Evolutionary conservation across 2,888 invertebrate genomes (phyloP).

Genomic region (Colletes collaris): DNA sequence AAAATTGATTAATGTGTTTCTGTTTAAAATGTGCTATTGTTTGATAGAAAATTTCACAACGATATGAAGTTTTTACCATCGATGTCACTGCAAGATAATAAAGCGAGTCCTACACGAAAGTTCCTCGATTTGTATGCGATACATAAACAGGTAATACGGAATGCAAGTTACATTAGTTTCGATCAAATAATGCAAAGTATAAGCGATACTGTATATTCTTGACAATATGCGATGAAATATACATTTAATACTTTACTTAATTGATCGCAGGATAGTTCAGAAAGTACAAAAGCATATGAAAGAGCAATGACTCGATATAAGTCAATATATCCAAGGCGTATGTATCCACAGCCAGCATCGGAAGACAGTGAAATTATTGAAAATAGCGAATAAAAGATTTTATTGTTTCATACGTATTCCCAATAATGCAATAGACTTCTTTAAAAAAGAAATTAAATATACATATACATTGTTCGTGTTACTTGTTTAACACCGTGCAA

Average conservation of each 20-base stretch:
- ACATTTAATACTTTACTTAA: conserved; percentile 1
- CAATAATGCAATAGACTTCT: neutral
- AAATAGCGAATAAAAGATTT: neutral
- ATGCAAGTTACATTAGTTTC: neutral
- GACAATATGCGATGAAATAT: neutral
- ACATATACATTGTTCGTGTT: neutral
- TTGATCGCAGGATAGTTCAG: conserved; percentile 60
- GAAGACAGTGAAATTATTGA: neutral
- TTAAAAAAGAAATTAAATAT: conserved; percentile 13
- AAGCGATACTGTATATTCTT: neutral
- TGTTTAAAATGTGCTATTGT: neutral
- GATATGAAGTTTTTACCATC: neutral
- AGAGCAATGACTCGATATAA: conserved; percentile 61
- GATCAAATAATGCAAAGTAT: too few species aligned
- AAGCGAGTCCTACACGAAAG: conserved; percentile 72
- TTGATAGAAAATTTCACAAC: conserved; percentile 37
- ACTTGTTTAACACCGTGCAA: neutral
- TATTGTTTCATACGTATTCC: conserved; percentile 10
- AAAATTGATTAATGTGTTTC: neutral
- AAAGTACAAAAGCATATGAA: conserved; percentile 59
- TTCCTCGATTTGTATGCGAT: conserved; percentile 87
- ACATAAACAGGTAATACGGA: conserved; percentile 82
- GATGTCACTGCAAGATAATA: conserved; percentile 13
- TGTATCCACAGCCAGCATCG: neutral
- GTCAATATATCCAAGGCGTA: neutral